phyloP scores from a whole-genome alignment of 2,113 vertebrate genomes.

The Excalfactoria chinensis region DNA sequence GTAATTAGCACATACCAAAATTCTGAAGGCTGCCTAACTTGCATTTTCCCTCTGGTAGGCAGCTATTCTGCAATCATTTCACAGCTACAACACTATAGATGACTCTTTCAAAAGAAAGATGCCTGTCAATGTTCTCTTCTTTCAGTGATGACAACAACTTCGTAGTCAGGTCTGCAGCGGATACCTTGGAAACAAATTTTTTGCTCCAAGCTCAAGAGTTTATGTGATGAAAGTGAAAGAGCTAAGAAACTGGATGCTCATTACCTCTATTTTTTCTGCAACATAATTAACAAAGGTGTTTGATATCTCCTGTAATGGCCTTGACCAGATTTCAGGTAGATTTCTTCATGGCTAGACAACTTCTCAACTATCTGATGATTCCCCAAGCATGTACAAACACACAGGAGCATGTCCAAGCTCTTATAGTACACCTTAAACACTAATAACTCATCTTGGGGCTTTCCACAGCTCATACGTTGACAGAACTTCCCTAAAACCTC shows the following conservation, averaged over 20 bases:
- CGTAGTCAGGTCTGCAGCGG: background rate
- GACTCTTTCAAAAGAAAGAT: constrained; percentile 13
- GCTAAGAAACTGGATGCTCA: background rate
- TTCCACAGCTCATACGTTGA: background rate
- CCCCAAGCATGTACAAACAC: background rate
- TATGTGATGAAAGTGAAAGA: background rate
- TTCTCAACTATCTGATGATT: background rate
- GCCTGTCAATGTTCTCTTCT: background rate
- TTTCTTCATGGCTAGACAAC: background rate
- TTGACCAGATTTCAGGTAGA: background rate
- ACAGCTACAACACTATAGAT: background rate
- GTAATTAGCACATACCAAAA: constrained; percentile 50
- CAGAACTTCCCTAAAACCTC: background rate
- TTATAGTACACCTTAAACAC: background rate
- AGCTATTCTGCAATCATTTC: background rate
- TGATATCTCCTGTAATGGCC: background rate
- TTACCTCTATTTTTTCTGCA: background rate
- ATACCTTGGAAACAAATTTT: background rate
- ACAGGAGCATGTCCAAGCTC: rapidly evolving
- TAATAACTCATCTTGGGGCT: background rate
- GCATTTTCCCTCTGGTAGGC: background rate
- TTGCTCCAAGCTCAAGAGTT: background rate
- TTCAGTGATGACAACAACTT: background rate
- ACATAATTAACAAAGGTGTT: background rate
- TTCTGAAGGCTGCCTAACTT: constrained; percentile 31